Evolutionary conservation across 2,888 invertebrate species (phyloP).

Genomic region (Priocnemis perturbator): DNA sequence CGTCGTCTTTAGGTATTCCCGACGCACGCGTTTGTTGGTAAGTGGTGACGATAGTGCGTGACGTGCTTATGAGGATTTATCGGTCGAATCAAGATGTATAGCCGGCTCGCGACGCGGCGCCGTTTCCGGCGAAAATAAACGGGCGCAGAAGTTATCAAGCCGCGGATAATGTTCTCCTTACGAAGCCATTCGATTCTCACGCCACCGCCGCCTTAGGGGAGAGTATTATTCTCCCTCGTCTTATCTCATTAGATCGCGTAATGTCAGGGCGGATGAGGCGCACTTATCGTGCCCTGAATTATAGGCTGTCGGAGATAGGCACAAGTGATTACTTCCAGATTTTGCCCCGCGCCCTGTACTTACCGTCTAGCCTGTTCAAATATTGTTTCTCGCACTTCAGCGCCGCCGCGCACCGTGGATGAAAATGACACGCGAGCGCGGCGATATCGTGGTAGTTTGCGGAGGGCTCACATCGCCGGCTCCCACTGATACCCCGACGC

Average conservation of each 20-base stretch:
- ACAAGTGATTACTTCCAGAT: no score
- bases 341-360: no score
- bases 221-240: constrained; percentile 9
- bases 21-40: constrained; percentile 14
- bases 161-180: neutral
- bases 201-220: neutral
- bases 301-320: neutral
- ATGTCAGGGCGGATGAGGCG: neutral
- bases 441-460: no score
- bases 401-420: no score
- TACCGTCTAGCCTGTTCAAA: no score
- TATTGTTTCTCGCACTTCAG: no score
- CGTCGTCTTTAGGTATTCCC: constrained; percentile 33
- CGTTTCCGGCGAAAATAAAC: neutral
- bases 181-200: neutral
- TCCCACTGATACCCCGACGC: no score
- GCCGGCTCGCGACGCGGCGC: neutral
- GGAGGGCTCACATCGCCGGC: no score
- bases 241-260: constrained; percentile 9
- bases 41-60: constrained; percentile 17
- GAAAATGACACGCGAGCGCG: no score
- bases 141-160: constrained; percentile 11
- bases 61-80: constrained; percentile 39
- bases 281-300: constrained; percentile 4
- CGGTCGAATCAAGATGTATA: constrained; percentile 16